Evolutionary conservation across 2,113 vertebrate genomes (phyloP), one percentile per base, ranked within the genome.

Genomic region (Takifugu bimaculatus): DNA sequence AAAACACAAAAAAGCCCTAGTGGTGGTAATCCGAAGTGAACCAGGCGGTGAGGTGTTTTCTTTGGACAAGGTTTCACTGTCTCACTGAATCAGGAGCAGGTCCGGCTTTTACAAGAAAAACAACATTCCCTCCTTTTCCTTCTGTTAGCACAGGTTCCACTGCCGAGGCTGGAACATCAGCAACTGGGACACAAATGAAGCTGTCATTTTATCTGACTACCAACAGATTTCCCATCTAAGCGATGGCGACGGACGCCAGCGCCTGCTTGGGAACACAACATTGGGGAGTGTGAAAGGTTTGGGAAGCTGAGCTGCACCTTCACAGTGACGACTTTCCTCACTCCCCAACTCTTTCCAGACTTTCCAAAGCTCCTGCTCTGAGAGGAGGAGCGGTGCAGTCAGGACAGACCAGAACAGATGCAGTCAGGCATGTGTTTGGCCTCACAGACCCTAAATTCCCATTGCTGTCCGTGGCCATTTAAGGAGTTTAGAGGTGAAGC

Each of bases 51-150:
- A 1, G 13, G 59, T 83, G 79, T 90, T 90, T 84, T 57, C 58
- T 71, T 87, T 90, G 83, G 83, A 78, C 85, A 76, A 60, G 35
- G 71, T 87, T 86, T 81, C 77, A 77, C 52, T 57, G 50, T 63
- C 63, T 15, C 52, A 60, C 61, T 56, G 55, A 48, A 44, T 26
- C 67, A 59, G 53, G 54, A 15, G 63, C 43, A 65, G 55, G 57
- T 14, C 58, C 6, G 20, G n/a, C 14, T 56, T 74, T 48, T 52
- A 60, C 39, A 43, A n/a, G 64, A 62, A 49, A 72, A 69, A 3
- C 32, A 58, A 65, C 70, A 59, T 49, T 3, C 50, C 44, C 57
- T 53, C 56, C 11, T 6, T 9, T 43, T 47, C 9, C 10, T 15
- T 42, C 43, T 65, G 26, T 49, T 60, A 54, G 26, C 11, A 11